Percentiles rank a stretch among this genome's conserved stretches.
Evolutionary conservation across 1,140 invertebrate species (phyloP).

Genomic region (Eriocheir sinensis): DNA sequence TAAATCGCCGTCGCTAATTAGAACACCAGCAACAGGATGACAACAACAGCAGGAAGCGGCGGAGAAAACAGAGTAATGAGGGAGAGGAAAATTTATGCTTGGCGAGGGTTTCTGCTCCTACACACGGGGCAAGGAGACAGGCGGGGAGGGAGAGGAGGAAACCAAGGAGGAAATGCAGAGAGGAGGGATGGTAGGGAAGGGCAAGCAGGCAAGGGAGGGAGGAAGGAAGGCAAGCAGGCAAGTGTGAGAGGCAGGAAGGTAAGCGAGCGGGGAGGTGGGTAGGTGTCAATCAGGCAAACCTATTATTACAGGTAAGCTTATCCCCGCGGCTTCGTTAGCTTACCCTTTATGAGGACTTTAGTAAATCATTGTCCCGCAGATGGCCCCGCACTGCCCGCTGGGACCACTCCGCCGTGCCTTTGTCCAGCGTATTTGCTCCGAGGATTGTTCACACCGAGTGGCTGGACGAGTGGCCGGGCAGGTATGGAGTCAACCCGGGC

Average conservation of each 20-base stretch:
- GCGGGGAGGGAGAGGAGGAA: too few relatives aligned
- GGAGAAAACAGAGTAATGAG: background rate
- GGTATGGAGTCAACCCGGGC: background rate
- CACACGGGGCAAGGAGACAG: too few relatives aligned
- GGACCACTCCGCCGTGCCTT: constrained; percentile 40
- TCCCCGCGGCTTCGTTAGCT: constrained; percentile 70
- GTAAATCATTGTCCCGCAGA: constrained; percentile 71
- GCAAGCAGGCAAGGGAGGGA: background rate
- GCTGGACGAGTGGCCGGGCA: background rate
- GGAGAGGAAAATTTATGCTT: background rate
- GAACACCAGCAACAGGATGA: background rate
- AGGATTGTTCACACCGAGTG: constrained; percentile 56
- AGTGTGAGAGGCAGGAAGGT: constrained; percentile 4
- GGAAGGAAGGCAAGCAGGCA: background rate
- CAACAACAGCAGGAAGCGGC: background rate
- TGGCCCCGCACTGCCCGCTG: constrained; percentile 52
- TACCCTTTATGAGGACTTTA: constrained; percentile 68
- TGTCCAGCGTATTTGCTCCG: constrained; percentile 60
- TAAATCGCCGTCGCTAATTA: background rate
- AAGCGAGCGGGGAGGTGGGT: background rate
- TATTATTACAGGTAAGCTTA: constrained; percentile 69
- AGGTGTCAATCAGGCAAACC: constrained; percentile 67
- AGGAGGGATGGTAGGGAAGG: background rate
- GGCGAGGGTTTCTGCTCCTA: too few relatives aligned
- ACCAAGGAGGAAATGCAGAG: background rate